Evolutionary conservation across 2,888 invertebrate species (phyloP).

Genomic region (Drosophila tanythrix): DNA sequence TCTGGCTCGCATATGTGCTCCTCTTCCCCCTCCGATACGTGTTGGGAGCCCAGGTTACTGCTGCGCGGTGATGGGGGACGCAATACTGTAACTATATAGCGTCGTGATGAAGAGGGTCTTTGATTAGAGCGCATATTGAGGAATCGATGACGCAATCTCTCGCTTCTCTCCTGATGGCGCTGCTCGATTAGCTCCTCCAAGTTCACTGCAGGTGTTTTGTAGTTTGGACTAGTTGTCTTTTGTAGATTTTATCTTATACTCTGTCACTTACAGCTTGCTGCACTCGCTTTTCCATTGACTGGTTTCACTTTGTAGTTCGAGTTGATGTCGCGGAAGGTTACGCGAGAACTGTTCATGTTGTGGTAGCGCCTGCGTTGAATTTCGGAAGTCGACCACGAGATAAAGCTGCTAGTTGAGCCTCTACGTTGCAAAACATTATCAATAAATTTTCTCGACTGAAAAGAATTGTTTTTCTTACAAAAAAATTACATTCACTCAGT

Average conservation of each 20-base stretch:
- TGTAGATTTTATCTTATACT: background rate
- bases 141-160: slow-evolving; percentile 67
- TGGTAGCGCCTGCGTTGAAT: background rate
- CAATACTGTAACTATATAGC: slow-evolving; percentile 55
- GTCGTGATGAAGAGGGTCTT: slow-evolving; percentile 19
- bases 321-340: background rate
- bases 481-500: background rate
- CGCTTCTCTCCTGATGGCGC: slow-evolving; percentile 63
- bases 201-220: slow-evolving; percentile 40
- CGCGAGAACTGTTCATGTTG: slow-evolving; percentile 3
- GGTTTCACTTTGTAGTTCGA: background rate
- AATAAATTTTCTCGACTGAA: background rate
- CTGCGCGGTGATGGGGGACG: slow-evolving; percentile 48
- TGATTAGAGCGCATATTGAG: slow-evolving; percentile 47
- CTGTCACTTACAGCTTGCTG: slow-evolving; percentile 42
- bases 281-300: slow-evolving; percentile 1
- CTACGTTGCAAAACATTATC: background rate
- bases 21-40: slow-evolving; percentile 8
- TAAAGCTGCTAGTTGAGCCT: slow-evolving; percentile 4
- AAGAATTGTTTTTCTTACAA: background rate
- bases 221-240: background rate
- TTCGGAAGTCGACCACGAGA: slow-evolving; percentile 18
- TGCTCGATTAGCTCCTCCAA: slow-evolving; percentile 68
- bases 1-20: slow-evolving; percentile 4
- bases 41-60: slow-evolving; percentile 6